Conservation (phyloP, 2,888 invertebrate species). For the Hydriomena furcata region DNA sequence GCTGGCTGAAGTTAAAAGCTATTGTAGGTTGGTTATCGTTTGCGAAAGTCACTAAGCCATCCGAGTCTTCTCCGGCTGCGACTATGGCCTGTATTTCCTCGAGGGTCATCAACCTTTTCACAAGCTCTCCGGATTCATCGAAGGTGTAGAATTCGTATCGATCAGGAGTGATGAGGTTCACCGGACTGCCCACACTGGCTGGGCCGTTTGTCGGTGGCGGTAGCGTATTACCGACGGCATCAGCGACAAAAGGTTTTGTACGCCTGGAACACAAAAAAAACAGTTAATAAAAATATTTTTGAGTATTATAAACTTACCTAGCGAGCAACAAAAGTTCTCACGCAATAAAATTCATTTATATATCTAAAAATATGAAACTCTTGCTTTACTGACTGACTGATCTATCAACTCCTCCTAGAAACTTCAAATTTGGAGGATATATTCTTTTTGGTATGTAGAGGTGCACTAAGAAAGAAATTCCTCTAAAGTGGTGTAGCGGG, state of each 20-base stretch:
- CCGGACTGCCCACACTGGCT: slow-evolving; percentile 89
- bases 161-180: slow-evolving; percentile 90
- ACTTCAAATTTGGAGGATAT: too few species aligned
- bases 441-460: too few species aligned
- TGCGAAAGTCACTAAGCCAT: slow-evolving; percentile 78
- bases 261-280: slow-evolving; percentile 58
- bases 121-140: slow-evolving; percentile 91
- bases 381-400: too few species aligned
- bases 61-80: slow-evolving; percentile 90
- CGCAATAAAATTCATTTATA: too few species aligned
- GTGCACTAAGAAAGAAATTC: too few species aligned
- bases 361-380: too few species aligned
- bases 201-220: slow-evolving; percentile 85
- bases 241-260: slow-evolving; percentile 85
- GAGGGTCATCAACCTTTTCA: slow-evolving; percentile 92
- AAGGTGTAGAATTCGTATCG: slow-evolving; percentile 94
- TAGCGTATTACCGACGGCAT: slow-evolving; percentile 87
- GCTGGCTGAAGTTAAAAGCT: slow-evolving; percentile 76
- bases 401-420: too few species aligned
- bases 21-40: slow-evolving; percentile 75
- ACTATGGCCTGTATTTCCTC: slow-evolving; percentile 93
- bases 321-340: too few species aligned
- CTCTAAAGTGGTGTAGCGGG: too few species aligned
- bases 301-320: too few species aligned
- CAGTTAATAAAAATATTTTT: not conserved